Evolutionary conservation across 2,113 vertebrate genomes (phyloP), one percentile per base, ranked within the genome.

Genomic region (Electrona antarctica): DNA sequence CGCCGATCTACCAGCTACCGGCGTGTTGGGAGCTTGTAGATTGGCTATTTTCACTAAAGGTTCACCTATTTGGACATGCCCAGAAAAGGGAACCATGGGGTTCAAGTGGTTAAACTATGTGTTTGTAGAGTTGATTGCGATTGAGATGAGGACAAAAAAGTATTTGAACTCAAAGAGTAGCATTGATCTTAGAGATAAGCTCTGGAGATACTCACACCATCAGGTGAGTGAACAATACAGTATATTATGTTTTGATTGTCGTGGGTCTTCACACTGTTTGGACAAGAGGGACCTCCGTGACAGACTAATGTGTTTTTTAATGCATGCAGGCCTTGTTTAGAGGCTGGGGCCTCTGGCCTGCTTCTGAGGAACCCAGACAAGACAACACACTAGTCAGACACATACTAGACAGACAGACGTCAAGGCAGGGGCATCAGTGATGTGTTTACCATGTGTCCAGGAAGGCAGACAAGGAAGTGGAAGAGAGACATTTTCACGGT

Each of bases 371-470:
- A 52, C 13, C 50, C 9, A 52, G 50, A 52, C 50, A 52, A 52
- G 8, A 21, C 21, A 21, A 21, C 21, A 21, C 2, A 2, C 21
- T 21, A 21, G 21, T 21, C 21, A 21, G 21, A 52, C 50, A 52
- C 50, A 52, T 3, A 13, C 50, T 13, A 52, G 8, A 52, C 50
- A 52, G 9, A 86, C 78, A 76, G 83, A 73, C 78, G n/a, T 9
- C 50, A 8, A 2, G 50, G 3, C 13, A 52, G 29, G 73, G 77
- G 69, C 76, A 83, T 80, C 70, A 77, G 78, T 58, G 83, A 91
- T 87, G 80, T 80, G 78, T 89, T 90, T 74, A 67, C 83, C 88
- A 87, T 87, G 83, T 91, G 90, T 67, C 71, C 77, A 79, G 83
- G 81, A 90, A 83, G 87, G 70, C 76, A 12, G 84, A 66, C 71